These are phyloP conservation scores for Melangyna quadrimaculata DNA, from an alignment of 2,888 invertebrate species.

Conservation along the genomic window DNA sequence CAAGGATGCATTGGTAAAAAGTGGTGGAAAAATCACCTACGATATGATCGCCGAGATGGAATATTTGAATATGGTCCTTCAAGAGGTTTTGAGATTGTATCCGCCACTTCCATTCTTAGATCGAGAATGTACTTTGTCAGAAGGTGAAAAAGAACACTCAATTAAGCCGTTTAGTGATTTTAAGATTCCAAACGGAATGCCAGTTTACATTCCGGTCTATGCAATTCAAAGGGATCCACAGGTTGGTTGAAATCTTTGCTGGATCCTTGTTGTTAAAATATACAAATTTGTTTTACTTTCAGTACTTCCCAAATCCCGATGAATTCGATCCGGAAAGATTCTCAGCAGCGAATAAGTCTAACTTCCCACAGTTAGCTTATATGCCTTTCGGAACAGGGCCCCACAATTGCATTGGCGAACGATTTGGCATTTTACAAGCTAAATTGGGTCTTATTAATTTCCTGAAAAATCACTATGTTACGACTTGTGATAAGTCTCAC, in stretches of 20 bases:
- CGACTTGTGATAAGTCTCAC: conserved; percentile 74
- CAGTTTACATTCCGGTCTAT: conserved; percentile 69
- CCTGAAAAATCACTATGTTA: conserved; percentile 74
- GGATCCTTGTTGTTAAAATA: background rate
- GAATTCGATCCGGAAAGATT: conserved; percentile 78
- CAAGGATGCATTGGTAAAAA: conserved; percentile 73
- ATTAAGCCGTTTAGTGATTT: conserved; percentile 69
- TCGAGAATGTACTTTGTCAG: conserved; percentile 47
- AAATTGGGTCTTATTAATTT: conserved; percentile 77
- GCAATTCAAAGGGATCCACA: conserved; percentile 72
- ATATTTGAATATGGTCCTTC: conserved; percentile 77
- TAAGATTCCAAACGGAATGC: conserved; percentile 72
- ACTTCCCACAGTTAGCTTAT: conserved; percentile 76
- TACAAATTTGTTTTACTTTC: conserved; percentile 1
- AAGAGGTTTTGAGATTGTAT: conserved; percentile 73
- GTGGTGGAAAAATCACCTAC: conserved; percentile 76
- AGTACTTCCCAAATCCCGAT: conserved; percentile 78
- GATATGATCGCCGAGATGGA: conserved; percentile 77
- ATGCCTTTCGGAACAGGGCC: conserved; percentile 79
- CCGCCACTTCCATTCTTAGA: conserved; percentile 73
- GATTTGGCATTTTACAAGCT: conserved; percentile 77
- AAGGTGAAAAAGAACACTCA: conserved; percentile 54
- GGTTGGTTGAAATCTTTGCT: background rate
- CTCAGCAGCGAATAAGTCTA: conserved; percentile 62
- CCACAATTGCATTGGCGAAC: conserved; percentile 79